Percentiles rank a stretch among this genome's conserved stretches.
Conservation (phyloP, 2,113 vertebrate species). For the Ammospiza caudacuta region DNA sequence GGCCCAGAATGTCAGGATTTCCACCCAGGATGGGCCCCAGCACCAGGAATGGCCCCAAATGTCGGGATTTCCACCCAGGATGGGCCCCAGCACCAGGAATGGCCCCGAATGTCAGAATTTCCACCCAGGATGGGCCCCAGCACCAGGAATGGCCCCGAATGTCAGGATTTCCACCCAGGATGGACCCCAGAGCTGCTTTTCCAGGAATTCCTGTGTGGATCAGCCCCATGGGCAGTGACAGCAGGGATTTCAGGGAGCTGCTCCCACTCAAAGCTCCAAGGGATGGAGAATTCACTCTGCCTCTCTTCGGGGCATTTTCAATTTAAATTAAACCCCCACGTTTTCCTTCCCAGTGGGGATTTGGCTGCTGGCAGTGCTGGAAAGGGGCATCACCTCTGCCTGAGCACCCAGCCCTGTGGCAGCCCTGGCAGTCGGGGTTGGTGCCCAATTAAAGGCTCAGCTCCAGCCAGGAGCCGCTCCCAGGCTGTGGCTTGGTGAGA, state of each 20-base stretch:
- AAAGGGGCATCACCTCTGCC: not conserved
- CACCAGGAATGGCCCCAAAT: too few species aligned
- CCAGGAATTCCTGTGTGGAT: rapidly evolving
- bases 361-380: not conserved
- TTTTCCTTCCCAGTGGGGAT: not conserved
- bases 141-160: too few species aligned
- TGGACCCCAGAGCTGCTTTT: not conserved
- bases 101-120: too few species aligned
- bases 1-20: too few species aligned
- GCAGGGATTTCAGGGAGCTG: too few species aligned
- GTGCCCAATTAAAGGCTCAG: not conserved
- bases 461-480: not conserved
- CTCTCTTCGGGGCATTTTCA: not conserved
- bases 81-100: too few species aligned
- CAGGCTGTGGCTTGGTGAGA: not conserved
- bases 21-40: too few species aligned
- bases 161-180: too few species aligned
- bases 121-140: too few species aligned
- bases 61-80: too few species aligned
- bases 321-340: rapidly evolving
- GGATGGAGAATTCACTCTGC: not conserved
- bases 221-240: rapidly evolving
- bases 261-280: not conserved
- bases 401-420: not conserved
- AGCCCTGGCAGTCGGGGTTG: not conserved